Percentiles rank a stretch among this genome's conserved stretches.
Conservation (phyloP, 2,797 vertebrate species). For the Darevskia mixta region DNA sequence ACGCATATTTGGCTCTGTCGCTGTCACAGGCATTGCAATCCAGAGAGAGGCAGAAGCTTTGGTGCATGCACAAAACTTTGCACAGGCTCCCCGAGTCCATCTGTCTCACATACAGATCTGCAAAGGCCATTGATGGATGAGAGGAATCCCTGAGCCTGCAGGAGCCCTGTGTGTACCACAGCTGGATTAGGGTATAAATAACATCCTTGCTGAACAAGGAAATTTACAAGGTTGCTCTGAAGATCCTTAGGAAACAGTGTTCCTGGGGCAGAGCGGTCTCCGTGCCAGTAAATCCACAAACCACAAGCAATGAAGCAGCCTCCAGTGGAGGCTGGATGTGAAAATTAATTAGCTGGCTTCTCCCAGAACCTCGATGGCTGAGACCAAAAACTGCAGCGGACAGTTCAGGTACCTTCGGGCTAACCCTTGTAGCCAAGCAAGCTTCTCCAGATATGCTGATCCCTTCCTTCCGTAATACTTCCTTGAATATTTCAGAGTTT, state of each 20-base stretch:
- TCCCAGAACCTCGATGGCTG: background rate
- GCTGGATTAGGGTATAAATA: background rate
- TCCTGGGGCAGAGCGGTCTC: background rate
- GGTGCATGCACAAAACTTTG: background rate
- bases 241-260: background rate
- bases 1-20: background rate
- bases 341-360: background rate
- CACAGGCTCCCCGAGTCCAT: background rate
- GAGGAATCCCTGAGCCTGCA: background rate
- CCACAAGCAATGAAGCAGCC: background rate
- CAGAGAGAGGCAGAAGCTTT: background rate
- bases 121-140: background rate
- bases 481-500: no score
- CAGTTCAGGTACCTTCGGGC: background rate
- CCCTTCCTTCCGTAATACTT: no score
- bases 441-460: background rate
- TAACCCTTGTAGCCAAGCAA: background rate
- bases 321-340: background rate
- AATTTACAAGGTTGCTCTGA: background rate
- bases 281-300: rapidly evolving
- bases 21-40: background rate
- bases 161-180: background rate
- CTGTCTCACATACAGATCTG: background rate
- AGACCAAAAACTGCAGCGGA: background rate
- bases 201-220: background rate